Percentiles rank a stretch among this genome's conserved stretches.
These are phyloP conservation scores for Lithosia quadra DNA, from an alignment of 2,888 invertebrate species.

Conservation along the genomic window DNA sequence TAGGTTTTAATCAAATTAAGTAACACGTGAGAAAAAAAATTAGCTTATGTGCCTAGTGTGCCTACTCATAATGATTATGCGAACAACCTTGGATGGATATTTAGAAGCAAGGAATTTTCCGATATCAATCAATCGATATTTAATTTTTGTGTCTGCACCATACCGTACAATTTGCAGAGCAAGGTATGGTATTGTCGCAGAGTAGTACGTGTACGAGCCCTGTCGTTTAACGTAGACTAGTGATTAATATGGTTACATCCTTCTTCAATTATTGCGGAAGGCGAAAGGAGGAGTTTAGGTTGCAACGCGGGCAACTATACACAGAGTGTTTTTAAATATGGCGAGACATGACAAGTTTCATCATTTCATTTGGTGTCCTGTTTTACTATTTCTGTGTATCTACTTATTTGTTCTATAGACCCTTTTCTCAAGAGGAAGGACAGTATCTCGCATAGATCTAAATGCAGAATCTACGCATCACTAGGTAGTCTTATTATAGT, in stretches of 20 bases:
- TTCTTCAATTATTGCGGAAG: not conserved
- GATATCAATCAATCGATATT: no score
- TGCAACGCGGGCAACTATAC: not conserved
- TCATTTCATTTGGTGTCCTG: not conserved
- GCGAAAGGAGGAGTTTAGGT: not conserved
- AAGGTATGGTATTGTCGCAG: not conserved
- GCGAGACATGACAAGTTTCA: not conserved
- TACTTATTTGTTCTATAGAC: not conserved
- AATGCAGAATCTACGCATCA: not conserved
- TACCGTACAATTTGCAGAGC: not conserved
- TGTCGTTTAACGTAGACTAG: no score
- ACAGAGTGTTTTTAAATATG: not conserved
- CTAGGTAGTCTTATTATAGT: not conserved
- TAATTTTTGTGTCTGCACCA: not conserved
- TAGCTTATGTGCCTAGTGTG: no score
- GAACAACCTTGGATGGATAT: no score
- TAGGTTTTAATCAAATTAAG: no score
- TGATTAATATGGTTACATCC: not conserved
- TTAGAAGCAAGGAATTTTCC: no score
- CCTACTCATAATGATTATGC: no score
- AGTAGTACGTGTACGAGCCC: no score
- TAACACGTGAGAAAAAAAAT: no score
- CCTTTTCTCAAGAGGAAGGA: not conserved
- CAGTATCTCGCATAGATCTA: not conserved
- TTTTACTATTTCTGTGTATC: not conserved